phyloP scores from a whole-genome alignment of 2,113 vertebrate genomes.

The Psittacus erithacus region DNA sequence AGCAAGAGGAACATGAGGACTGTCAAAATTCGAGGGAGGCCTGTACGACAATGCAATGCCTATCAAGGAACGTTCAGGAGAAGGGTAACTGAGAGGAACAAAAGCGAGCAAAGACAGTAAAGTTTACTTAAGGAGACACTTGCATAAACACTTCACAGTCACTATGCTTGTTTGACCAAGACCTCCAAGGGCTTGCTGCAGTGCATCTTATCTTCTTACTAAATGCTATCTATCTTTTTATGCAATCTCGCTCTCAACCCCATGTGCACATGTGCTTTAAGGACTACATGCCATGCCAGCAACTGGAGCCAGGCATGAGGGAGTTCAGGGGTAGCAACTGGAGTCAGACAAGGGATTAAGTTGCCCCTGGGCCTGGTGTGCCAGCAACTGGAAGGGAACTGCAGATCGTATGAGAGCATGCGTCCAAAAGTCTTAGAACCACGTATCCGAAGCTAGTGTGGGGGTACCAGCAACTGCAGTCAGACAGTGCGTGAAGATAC shows the following conservation, averaged over 20 bases:
- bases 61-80: not conserved
- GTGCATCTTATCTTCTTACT: not conserved
- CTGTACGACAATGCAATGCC: not conserved
- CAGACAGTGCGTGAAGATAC: not conserved
- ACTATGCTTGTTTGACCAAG: not conserved
- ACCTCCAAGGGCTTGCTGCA: not conserved
- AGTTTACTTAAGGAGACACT: not conserved
- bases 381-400: not conserved
- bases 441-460: not conserved
- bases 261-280: fast-evolving
- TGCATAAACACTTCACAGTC: not conserved
- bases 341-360: not conserved
- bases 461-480: not conserved
- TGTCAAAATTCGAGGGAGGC: not conserved
- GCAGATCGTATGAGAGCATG: fast-evolving
- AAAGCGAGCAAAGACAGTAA: not conserved
- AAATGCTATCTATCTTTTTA: not conserved
- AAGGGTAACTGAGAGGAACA: not conserved
- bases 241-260: not conserved
- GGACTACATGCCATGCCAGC: not conserved
- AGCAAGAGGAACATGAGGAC: fast-evolving
- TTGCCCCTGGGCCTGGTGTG: not conserved
- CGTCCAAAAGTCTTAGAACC: not conserved
- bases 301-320: not conserved
- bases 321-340: not conserved